Base-by-base conservation (phyloP, 1,140 invertebrate species). In the Lordiphosa clarofinis region DNA sequence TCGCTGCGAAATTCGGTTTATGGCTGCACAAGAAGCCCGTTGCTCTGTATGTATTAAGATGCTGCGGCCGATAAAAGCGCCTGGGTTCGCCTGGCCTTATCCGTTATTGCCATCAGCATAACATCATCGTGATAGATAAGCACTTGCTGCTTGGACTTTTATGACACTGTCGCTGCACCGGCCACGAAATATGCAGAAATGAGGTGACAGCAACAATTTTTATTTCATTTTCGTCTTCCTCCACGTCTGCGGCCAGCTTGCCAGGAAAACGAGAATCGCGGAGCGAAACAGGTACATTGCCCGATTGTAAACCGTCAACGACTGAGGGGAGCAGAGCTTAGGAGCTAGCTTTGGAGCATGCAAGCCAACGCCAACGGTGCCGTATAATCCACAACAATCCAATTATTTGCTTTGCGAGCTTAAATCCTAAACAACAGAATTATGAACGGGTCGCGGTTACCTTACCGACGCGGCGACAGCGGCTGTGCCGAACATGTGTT, bases 121-220 rank as follows among this genome's bases (percentile, higher is more conserved):
- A 75, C 71, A 81, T 74, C 63, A 81, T 68, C 75, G 47, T 61
- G 53, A 67, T 71, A 81, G 75, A 74, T 81, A 81, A 81, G 42
- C 37, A 52, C 42, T 63, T 38, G 47, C 43, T 46, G 55, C 50
- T 58, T 44, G 42, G 54, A 67, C 55, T 68, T 72, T 72, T 72
- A 62, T 64, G 69, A 58, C 55, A 56, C 53, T 69, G 64, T 52
- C 42, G 59, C 28, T 38, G 28, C 44, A 35, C 38, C 44, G 56
- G 47, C 54, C 42, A 73, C 60, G 53, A 57, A 74, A 63, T 73
- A 69, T 73, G 69, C 56, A 78, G 56, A 72, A 76, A 63, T 40
- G 56, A 76, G 69, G 63, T 72, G 73, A 78, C 73, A 72, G 58
- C 50, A 47, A 58, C 72, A 69, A 58, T 60, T 46, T 74, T 74